Percentiles rank a stretch among this genome's conserved stretches.
Conservation (phyloP, 2,113 vertebrate species). For the Eublepharis macularius region DNA sequence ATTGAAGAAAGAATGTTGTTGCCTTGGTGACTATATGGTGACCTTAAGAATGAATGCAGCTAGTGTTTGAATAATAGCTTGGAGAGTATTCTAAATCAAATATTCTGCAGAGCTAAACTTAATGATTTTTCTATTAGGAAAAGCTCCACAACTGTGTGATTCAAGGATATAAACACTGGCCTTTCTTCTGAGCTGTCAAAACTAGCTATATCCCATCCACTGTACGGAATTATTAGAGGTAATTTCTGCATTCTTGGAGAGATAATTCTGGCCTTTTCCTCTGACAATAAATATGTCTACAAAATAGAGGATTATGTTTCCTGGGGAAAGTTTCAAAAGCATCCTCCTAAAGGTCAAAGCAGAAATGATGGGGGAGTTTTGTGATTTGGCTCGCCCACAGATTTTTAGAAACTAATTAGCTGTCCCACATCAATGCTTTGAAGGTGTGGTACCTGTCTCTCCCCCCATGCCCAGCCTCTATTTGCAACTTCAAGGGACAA, state of each 20-base stretch:
- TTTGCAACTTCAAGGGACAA: too few species aligned
- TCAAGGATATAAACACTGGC: background rate
- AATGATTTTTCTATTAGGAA: background rate
- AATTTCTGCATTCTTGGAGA: constrained; percentile 12
- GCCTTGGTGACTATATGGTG: constrained; percentile 9
- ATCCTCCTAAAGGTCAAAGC: too few species aligned
- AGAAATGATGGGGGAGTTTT: too few species aligned
- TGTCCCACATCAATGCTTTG: too few species aligned
- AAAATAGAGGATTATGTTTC: background rate
- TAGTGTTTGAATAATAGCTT: background rate
- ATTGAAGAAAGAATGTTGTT: background rate
- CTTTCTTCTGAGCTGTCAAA: background rate
- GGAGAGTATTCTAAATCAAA: constrained; percentile 25
- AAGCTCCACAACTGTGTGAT: background rate
- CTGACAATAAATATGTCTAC: background rate
- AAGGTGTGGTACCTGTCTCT: too few species aligned
- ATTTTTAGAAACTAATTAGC: too few species aligned
- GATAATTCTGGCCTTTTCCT: constrained; percentile 3
- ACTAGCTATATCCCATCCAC: background rate
- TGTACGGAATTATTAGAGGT: background rate
- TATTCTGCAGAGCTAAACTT: background rate
- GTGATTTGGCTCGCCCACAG: too few species aligned
- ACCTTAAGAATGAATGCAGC: constrained; percentile 13
- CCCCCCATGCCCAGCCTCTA: too few species aligned
- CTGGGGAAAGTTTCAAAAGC: background rate